Evolutionary conservation across 2,113 vertebrate genomes (phyloP), one percentile per base, ranked within the genome.

Genomic region (Merops nubicus): DNA sequence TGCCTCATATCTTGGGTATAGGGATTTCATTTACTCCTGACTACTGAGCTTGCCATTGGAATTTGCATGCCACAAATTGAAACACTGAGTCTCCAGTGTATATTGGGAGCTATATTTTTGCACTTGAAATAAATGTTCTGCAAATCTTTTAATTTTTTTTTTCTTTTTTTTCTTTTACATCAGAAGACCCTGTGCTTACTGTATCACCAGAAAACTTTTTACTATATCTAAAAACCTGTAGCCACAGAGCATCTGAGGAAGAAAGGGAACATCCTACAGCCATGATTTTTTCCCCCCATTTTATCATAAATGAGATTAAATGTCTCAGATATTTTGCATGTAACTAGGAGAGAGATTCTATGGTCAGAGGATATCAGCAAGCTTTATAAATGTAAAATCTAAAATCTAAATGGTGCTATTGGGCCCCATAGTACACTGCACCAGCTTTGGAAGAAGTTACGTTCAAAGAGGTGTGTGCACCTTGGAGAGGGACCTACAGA

Each of bases 401-500:
- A 17, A 63, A 79, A 76, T 34, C 8, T 53, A 45, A 57, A 51
- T 42, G 3, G 2, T 60, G 14, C 6, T 14, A 15, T 48, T 60
- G 8, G 13, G 11, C 4, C 5, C 7, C 7, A 51, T 21, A 50
- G 6, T 23, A 62, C 47, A 11, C 8, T 79, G 9, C 9, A 14
- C 16, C 3, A 33, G 3, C 7, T 28, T 13, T 54, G 29, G 25
- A 82, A 88, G 48, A 74, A 88, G 57, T 63, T 3, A 3, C 17
- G 7, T 59, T 33, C 15, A 33, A 68, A 60, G 14, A 72, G 16
- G 28, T 11, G 5, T 38, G 8, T 60, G 17, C 6, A 51, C 26
- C 16, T 68, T 51, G 23, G 13, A 68, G 33, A 67, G 3, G 1
- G 8, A 54, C 21, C 15, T 59, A 22, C 0, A 0, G 31, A 72